Evolutionary conservation across 2,113 vertebrate genomes (phyloP).

Genomic region (Alethe castanea): DNA sequence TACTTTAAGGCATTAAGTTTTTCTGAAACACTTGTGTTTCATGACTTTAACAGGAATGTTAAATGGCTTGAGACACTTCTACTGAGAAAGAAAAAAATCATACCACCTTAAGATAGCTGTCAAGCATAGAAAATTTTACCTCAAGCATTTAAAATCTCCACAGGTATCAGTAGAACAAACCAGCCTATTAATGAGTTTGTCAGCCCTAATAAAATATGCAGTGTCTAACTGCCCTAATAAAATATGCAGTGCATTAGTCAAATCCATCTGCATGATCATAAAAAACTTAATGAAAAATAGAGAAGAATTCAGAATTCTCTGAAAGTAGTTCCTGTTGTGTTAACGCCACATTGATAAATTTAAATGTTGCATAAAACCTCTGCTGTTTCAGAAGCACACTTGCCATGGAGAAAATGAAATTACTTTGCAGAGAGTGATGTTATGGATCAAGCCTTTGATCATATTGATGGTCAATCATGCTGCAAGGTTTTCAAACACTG

Average conservation of each 20-base stretch:
- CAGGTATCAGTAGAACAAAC: not conserved
- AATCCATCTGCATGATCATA: not conserved
- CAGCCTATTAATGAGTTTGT: not conserved
- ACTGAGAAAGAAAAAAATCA: not conserved
- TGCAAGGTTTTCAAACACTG: not conserved
- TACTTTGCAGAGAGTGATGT: not conserved
- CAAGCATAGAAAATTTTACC: not conserved
- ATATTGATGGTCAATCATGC: not conserved
- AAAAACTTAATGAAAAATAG: not conserved
- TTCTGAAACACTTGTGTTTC: not conserved
- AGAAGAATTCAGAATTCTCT: not conserved
- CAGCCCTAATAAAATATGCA: not conserved
- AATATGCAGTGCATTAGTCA: not conserved
- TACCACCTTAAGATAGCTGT: not conserved
- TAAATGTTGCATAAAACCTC: not conserved
- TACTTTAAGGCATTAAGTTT: not conserved
- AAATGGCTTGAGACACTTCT: not conserved
- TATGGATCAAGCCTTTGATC: not conserved
- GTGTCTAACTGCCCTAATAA: not conserved
- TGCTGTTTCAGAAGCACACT: not conserved
- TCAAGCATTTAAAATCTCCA: not conserved
- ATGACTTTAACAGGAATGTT: not conserved
- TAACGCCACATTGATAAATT: not conserved
- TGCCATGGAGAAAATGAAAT: not conserved
- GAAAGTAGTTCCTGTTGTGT: not conserved